Evolutionary conservation across 2,797 vertebrate species (phyloP).

Genomic region (Pipistrellus kuhlii): DNA sequence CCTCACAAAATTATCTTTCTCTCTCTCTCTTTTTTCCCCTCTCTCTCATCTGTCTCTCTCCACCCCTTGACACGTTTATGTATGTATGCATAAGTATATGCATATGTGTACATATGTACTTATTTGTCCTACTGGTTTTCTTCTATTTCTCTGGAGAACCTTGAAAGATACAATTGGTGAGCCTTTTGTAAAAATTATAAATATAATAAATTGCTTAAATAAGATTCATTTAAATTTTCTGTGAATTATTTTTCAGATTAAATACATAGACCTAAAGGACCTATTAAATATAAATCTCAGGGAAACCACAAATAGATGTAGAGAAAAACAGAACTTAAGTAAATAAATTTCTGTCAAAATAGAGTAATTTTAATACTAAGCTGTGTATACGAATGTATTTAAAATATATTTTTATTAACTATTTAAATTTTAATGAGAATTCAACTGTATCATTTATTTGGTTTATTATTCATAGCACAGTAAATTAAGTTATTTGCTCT

Average conservation of each 20-base stretch:
- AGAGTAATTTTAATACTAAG: background rate
- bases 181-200: background rate
- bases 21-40: background rate
- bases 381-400: background rate
- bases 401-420: background rate
- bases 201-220: background rate
- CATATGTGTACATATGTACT: background rate
- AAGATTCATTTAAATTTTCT: background rate
- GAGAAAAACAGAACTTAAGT: background rate
- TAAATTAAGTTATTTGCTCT: background rate
- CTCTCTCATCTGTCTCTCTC: background rate
- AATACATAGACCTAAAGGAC: background rate
- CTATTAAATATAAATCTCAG: background rate
- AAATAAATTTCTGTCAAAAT: background rate
- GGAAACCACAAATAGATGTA: background rate
- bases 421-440: background rate
- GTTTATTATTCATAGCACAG: background rate
- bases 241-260: background rate
- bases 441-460: background rate
- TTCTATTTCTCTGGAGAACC: background rate
- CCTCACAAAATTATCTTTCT: background rate
- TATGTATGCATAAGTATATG: background rate
- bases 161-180: background rate
- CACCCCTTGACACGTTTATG: background rate
- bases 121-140: background rate